Percentiles rank a stretch among this genome's conserved stretches.
Evolutionary conservation across 2,113 vertebrate species (phyloP).

Genomic region (Turnix velox): DNA sequence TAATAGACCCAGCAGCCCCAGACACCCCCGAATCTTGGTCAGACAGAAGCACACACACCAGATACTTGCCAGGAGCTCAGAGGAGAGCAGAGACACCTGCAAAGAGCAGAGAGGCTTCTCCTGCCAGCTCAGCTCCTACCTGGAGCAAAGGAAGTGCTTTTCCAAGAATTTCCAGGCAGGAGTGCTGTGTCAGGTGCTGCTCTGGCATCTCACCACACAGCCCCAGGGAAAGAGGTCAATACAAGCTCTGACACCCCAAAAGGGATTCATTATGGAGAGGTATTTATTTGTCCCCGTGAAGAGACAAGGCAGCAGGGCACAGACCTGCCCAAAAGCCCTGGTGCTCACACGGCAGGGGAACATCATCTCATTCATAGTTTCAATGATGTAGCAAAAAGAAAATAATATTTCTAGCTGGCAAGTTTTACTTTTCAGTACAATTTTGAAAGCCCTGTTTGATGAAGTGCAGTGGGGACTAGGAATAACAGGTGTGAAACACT

Average conservation of each 20-base stretch:
- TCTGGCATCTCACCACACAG: conserved; percentile 37
- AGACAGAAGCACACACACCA: conserved; percentile 5
- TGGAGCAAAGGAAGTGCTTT: conserved; percentile 69
- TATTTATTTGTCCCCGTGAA: neutral
- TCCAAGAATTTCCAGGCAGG: conserved; percentile 71
- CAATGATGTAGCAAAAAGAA: neutral
- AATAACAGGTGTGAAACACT: neutral
- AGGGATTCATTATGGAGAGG: neutral
- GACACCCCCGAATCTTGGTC: conserved; percentile 23
- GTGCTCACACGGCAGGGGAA: neutral
- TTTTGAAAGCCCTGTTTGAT: neutral
- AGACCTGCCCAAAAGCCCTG: neutral
- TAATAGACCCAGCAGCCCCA: conserved; percentile 14
- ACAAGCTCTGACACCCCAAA: neutral
- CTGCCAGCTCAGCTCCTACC: conserved; percentile 67
- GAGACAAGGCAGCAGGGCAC: neutral
- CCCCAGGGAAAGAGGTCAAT: neutral
- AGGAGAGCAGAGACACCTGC: too few species aligned
- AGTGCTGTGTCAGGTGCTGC: neutral
- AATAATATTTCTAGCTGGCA: neutral
- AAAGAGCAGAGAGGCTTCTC: conserved; percentile 50
- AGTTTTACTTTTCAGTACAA: neutral
- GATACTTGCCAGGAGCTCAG: too few species aligned
- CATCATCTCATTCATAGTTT: neutral
- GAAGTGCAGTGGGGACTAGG: neutral